Conservation (phyloP, 2,113 vertebrate genomes). For the Tragelaphus buxtoni region DNA sequence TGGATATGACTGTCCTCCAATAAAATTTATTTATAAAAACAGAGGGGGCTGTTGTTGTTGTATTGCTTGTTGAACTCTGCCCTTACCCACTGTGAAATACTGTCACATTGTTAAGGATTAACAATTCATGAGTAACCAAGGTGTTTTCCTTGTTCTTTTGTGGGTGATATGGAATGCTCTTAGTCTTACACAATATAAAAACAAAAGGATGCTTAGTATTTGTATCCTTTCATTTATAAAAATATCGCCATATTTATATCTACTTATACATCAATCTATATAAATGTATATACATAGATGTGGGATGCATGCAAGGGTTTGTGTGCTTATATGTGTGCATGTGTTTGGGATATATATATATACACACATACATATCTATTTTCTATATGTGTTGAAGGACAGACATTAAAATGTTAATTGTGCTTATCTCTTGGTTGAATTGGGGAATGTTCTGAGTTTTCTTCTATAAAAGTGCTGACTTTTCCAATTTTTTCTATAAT, state of each 20-base stretch:
- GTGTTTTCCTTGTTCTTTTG: background rate
- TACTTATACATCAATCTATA: background rate
- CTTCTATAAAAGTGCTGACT: background rate
- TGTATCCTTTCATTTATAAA: background rate
- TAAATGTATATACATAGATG: background rate
- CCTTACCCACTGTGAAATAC: background rate
- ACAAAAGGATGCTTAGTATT: background rate
- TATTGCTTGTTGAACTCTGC: background rate
- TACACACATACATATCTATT: background rate
- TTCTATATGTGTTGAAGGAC: background rate
- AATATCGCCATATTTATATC: background rate
- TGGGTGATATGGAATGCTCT: background rate
- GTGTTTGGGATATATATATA: background rate
- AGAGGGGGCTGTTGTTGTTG: background rate
- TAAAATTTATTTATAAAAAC: conserved; percentile 35
- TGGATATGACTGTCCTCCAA: background rate
- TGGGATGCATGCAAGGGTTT: background rate
- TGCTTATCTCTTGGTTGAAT: background rate
- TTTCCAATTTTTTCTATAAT: background rate
- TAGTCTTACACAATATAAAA: background rate
- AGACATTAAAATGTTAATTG: background rate
- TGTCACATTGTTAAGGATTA: background rate
- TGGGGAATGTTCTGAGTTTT: background rate
- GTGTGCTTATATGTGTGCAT: background rate
- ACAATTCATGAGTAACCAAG: background rate